Evolutionary conservation across 2,113 vertebrate genomes (phyloP).

Genomic region (Thymallus thymallus): DNA sequence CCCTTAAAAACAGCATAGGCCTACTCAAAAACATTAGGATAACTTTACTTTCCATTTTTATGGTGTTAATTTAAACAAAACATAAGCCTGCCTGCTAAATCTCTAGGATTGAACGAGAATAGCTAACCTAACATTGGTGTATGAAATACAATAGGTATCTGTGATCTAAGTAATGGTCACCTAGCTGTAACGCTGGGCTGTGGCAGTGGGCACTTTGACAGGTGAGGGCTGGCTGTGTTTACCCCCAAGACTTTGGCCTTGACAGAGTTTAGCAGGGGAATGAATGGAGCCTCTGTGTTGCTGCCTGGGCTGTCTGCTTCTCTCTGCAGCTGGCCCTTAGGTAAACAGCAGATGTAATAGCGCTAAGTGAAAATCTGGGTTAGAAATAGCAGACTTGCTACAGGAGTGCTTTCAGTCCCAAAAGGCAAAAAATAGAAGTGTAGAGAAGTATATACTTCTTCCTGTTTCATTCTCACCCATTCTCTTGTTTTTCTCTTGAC

Average conservation of each 20-base stretch:
- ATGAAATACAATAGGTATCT: neutral
- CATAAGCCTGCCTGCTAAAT: too few species aligned
- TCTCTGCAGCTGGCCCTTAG: conserved; percentile 34
- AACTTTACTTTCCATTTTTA: neutral
- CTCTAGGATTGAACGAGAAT: too few species aligned
- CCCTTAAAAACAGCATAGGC: neutral
- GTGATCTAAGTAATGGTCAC: neutral
- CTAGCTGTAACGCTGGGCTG: neutral
- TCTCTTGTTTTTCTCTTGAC: neutral
- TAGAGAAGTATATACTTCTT: neutral
- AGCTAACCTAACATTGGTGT: too few species aligned
- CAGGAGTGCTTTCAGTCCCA: conserved; percentile 25
- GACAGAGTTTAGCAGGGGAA: conserved; percentile 37
- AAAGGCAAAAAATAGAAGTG: conserved; percentile 10
- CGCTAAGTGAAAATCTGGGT: conserved; percentile 43
- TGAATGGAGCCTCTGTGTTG: conserved; percentile 68
- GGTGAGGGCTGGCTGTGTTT: conserved; percentile 32
- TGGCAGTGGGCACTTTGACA: neutral
- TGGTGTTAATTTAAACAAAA: too few species aligned
- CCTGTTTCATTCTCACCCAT: neutral
- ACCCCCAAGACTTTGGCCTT: conserved; percentile 46
- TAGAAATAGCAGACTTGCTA: conserved; percentile 34
- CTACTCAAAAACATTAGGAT: neutral
- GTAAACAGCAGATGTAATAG: conserved; percentile 55
- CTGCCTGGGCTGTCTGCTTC: conserved; percentile 32